Evolutionary conservation across 2,113 vertebrate species (phyloP).

Genomic region (Microtus ochrogaster): DNA sequence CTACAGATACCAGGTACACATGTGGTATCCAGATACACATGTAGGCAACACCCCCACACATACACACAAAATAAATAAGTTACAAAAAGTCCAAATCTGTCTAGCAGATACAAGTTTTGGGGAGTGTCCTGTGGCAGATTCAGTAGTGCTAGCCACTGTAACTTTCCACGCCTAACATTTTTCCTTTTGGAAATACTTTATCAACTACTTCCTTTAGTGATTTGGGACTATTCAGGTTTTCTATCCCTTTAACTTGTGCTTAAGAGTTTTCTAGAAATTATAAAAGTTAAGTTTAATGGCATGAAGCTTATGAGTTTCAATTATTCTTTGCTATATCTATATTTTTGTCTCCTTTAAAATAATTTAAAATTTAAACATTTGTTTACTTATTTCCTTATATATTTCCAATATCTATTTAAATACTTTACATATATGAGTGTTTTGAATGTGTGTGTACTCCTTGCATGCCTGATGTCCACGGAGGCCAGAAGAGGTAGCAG

Average conservation of each 20-base stretch:
- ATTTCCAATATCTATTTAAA: background rate
- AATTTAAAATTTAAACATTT: too few species aligned
- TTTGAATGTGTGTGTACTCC: background rate
- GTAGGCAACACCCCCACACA: too few species aligned
- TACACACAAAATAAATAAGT: too few species aligned
- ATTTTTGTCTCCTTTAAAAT: background rate
- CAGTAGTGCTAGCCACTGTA: background rate
- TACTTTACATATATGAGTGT: too few species aligned
- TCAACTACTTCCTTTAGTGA: background rate
- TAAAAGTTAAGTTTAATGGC: background rate
- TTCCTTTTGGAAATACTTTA: slow-evolving; percentile 13
- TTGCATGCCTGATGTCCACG: background rate
- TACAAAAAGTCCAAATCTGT: background rate
- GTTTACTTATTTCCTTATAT: background rate
- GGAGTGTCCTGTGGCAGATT: slow-evolving; percentile 9
- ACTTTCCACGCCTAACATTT: background rate
- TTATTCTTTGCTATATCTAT: background rate
- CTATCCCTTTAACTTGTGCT: background rate
- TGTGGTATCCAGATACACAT: too few species aligned
- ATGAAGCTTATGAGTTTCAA: background rate
- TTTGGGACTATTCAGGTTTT: background rate
- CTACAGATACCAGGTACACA: too few species aligned
- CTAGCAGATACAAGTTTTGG: background rate
- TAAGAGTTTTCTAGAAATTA: slow-evolving; percentile 38
- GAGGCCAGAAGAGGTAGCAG: background rate